These are phyloP conservation scores for Grallaria varia DNA, from an alignment of 2,113 vertebrate genomes.

Conservation along the genomic window DNA sequence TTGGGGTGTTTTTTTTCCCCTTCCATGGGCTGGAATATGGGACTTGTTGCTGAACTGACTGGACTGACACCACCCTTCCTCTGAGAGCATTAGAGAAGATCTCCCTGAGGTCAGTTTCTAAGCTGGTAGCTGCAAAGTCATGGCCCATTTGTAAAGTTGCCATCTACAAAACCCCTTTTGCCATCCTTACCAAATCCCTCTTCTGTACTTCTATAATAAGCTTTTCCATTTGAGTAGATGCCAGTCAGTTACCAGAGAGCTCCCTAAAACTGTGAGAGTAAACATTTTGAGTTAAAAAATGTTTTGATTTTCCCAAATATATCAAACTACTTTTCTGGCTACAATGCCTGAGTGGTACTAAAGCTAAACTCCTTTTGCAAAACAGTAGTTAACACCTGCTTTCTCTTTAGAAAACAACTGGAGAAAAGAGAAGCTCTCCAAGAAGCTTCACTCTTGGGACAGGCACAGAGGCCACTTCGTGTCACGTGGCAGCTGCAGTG, in stretches of 20 bases:
- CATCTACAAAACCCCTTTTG: not conserved
- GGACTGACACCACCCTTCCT: not conserved
- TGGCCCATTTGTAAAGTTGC: not conserved
- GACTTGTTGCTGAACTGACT: not conserved
- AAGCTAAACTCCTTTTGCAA: not conserved
- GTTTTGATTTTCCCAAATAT: not conserved
- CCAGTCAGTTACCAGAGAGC: not conserved
- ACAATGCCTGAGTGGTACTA: not conserved
- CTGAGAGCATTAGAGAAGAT: not conserved
- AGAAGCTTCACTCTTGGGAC: not conserved
- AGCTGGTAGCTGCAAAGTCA: not conserved
- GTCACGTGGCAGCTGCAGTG: not conserved
- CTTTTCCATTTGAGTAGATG: not conserved
- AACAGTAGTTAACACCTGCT: not conserved
- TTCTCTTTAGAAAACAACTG: not conserved
- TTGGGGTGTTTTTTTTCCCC: not conserved
- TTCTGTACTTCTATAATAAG: not conserved
- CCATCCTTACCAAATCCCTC: not conserved
- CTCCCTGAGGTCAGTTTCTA: not conserved
- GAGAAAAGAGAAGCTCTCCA: not conserved
- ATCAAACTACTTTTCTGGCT: not conserved
- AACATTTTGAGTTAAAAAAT: not conserved
- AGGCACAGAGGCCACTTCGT: not conserved
- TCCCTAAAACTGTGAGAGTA: not conserved
- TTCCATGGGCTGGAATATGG: not conserved